phyloP scores from a whole-genome alignment of 2,113 vertebrate genomes.

The Stegastes partitus region DNA sequence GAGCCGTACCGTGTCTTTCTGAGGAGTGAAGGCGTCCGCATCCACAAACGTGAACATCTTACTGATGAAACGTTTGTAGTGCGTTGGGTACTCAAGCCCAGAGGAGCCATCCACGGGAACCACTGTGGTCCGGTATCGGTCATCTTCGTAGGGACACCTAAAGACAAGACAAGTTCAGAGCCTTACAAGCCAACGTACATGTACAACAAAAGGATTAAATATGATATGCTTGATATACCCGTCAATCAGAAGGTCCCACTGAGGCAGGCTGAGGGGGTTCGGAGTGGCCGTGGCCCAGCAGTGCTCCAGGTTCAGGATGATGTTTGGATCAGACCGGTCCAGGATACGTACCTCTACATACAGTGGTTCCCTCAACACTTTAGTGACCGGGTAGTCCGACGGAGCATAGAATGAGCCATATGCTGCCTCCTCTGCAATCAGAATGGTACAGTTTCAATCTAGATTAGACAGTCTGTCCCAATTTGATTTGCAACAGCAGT shows the following conservation, averaged over 20 bases:
- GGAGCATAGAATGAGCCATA: conserved; percentile 79
- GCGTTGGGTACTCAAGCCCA: conserved; percentile 69
- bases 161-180: background rate
- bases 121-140: conserved; percentile 74
- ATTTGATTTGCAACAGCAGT: no score
- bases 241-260: conserved; percentile 81
- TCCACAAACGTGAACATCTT: conserved; percentile 83
- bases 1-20: conserved; percentile 64
- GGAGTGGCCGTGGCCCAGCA: conserved; percentile 80
- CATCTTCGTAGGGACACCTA: conserved; percentile 82
- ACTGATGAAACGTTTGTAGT: conserved; percentile 81
- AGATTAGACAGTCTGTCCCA: no score
- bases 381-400: conserved; percentile 79
- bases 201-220: no score
- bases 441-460: background rate
- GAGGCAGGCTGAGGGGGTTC: conserved; percentile 66
- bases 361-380: conserved; percentile 71
- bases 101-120: conserved; percentile 68
- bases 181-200: no score
- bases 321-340: conserved; percentile 73
- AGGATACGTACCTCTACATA: conserved; percentile 78
- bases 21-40: background rate
- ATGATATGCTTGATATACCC: conserved; percentile 65
- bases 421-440: conserved; percentile 63
- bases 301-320: conserved; percentile 75